Base-by-base conservation (phyloP, 2,797 vertebrate genomes). In the Fratercula arctica region DNA sequence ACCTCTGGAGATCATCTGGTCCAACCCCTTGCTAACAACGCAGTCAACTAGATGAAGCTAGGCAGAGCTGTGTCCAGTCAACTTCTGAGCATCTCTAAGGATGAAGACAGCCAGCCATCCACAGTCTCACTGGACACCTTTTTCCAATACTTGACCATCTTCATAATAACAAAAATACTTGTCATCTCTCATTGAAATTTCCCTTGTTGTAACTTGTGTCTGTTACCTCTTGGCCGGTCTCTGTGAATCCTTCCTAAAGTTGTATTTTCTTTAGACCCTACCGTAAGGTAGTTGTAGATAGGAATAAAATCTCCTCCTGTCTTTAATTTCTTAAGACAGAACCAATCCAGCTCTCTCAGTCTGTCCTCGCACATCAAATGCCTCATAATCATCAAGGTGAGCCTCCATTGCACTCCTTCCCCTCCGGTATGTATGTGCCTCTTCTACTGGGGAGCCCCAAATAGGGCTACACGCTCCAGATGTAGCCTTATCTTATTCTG, bases 161-260 rank as follows among this genome's bases (percentile, higher is more conserved):
- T 48, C 6, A 25, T 6, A 3, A 9, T 18, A 70, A 46, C 10
- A 84, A 57, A 79, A 88, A 43, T 13, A 85, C 19, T 82, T 29
- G 0, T 0, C 6, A 64, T 26, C 16, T 56, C 33, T 33, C 51
- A 68, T 0, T 39, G 24, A 31, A 68, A 73, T 45, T 80, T 60
- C 68, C 14, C 37, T 41, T 74, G 21, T 50, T 87, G 64, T 28
- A 67, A 54, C 4, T 39, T 61, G 11, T 46, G 35, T 11, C 16
- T 83, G 24, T 46, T 33, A 82, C 23, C 39, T 64, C 63, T 82
- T n/a, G 18, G 10, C 41, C 0, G 1, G 37, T 7, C 13, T 28
- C 43, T 17, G 19, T n/a, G 51, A 77, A 74, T 51, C 20, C 46
- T 95, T 53, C 37, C 39, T 82, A 63, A 78, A 74, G 39, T 21